Conservation (phyloP, 2,888 invertebrate genomes). For the Campoletis raptor region DNA sequence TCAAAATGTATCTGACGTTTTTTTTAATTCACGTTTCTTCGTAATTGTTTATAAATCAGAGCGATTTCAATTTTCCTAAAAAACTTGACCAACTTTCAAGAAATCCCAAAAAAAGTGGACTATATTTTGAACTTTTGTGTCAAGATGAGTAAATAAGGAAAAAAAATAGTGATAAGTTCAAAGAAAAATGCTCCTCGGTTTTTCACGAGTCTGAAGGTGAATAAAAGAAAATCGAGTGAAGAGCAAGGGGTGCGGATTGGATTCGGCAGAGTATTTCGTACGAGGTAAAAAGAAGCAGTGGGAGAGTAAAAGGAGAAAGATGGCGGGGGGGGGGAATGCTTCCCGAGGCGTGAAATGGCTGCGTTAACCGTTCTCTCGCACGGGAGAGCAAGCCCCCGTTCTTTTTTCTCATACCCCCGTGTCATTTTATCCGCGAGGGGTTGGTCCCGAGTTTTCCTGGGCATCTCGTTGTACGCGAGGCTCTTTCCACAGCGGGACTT, state of each 20-base stretch:
- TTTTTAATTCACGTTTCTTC: neutral
- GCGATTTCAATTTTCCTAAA: too few relatives aligned
- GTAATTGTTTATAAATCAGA: neutral
- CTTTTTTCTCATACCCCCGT: constrained; percentile 6
- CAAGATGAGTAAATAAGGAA: neutral
- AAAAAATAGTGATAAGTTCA: neutral
- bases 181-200: neutral
- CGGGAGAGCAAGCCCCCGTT: constrained; percentile 67
- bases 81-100: too few relatives aligned
- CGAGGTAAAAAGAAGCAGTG: constrained; percentile 55
- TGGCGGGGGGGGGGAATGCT: constrained; percentile 73
- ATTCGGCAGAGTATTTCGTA: constrained; percentile 49
- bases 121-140: neutral
- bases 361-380: constrained; percentile 83
- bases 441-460: constrained; percentile 62
- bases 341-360: constrained; percentile 84
- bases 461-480: constrained; percentile 23
- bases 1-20: neutral
- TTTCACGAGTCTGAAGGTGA: neutral
- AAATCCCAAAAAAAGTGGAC: too few relatives aligned
- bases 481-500: constrained; percentile 43
- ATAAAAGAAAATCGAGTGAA: neutral
- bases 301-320: constrained; percentile 69
- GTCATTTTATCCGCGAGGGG: constrained; percentile 34
- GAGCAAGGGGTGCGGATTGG: constrained; percentile 34